Evolutionary conservation across 2,888 invertebrate genomes (phyloP), one percentile per base, ranked within the genome.

Genomic region (Drosophila subsilvestris): DNA sequence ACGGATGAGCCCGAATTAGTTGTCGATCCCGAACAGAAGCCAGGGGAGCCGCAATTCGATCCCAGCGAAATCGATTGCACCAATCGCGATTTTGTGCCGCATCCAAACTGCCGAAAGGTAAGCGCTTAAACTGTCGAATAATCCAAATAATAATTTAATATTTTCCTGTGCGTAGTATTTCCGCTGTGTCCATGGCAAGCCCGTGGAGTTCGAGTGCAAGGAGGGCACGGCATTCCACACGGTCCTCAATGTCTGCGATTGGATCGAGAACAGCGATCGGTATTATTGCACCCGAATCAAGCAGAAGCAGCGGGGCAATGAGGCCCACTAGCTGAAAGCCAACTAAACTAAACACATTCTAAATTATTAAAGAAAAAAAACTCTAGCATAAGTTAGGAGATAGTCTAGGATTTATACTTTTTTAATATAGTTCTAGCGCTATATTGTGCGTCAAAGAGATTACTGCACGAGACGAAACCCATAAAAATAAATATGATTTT

Each of bases 131-230:
- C 20, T 29, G 47, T 3, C 9, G 47, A 27, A 6, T 5, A 20
- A 1, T 9, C n/a, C 25, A 8, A 18, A 22, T 5, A 12, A 42
- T 45, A 37, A 55, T 3, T 14, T 25, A n/a, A 1, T 17, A 47
- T 43, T n/a, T 1, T 45, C 58, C 63, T 14, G 10, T 32, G 12
- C 12, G 1, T 92, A 97, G 97, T 98, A 97, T 88, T 97, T 96
- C 93, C 95, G 97, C 70, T 98, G 98, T 90, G 96, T 96, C 22
- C 95, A 96, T 90, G 97, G 96, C 6, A 94, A 95, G 87, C 95
- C 95, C 4, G 92, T 95, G 54, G 94, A 94, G 79, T 96, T 96
- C 89, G 93, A 93, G 14, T 98, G 98, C 89, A 94, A 94, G 75
- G 93, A 94, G 0, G 96, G 96, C 25, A 95, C 96, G 0, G 94